Conservation (phyloP, 64 coral and sea anemone genomes). For the Catalaphyllia jardinei region DNA sequence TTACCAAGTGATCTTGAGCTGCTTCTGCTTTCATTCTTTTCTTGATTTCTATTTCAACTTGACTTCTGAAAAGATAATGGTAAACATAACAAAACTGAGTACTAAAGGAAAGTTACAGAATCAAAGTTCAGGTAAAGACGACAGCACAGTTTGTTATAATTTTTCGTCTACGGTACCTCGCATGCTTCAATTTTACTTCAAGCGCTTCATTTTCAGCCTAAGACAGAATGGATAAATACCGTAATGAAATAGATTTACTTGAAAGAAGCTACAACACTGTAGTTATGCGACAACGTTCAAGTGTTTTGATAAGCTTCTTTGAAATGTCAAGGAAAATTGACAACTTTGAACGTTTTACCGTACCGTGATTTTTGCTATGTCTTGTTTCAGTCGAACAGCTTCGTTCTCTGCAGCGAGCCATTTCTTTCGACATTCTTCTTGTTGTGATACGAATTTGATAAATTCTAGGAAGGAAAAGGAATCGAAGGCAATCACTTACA, state of each 20-base stretch:
- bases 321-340: too few relatives aligned
- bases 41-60: constrained; percentile 92
- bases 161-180: constrained; percentile 52
- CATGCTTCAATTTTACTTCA: constrained; percentile 88
- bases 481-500: background rate
- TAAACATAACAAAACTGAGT: background rate
- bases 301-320: too few relatives aligned
- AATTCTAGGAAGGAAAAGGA: constrained; percentile 66
- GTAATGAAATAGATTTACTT: too few relatives aligned
- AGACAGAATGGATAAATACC: background rate
- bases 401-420: constrained; percentile 78
- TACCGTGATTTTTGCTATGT: constrained; percentile 78
- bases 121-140: too few relatives aligned
- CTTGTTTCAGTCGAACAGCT: constrained; percentile 72
- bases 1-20: constrained; percentile 88
- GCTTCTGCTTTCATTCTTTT: constrained; percentile 89
- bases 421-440: constrained; percentile 95
- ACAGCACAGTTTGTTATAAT: background rate
- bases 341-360: background rate
- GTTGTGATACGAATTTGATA: constrained; percentile 82
- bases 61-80: constrained; percentile 54
- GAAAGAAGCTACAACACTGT: too few relatives aligned
- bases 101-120: background rate
- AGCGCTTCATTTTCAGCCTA: constrained; percentile 93
- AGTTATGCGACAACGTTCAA: too few relatives aligned